A percentile compares a stretch with the other conserved stretches of the same genome.
phyloP scores from a whole-genome alignment of 1,140 invertebrate species.

The Scaptomyza graminum region DNA sequence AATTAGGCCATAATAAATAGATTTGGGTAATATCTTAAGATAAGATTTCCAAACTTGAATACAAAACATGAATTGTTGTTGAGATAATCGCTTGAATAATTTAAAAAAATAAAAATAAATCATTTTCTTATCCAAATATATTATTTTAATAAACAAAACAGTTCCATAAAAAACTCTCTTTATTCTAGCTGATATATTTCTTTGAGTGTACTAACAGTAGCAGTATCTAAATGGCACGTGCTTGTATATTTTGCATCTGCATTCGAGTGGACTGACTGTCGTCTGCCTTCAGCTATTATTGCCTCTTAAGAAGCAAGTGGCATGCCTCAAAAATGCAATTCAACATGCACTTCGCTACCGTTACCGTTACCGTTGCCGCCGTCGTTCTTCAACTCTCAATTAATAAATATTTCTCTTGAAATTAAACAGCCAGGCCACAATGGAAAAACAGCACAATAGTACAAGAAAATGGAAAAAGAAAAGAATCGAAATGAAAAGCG shows the following conservation, averaged over 20 bases:
- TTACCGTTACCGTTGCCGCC: not conserved
- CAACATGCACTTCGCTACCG: constrained; percentile 18
- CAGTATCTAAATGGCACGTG: not conserved
- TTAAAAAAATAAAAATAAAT: too few species aligned
- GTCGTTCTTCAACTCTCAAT: constrained; percentile 33
- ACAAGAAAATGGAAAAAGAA: constrained; percentile 3
- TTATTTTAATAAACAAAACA: too few species aligned
- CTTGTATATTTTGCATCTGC: not conserved
- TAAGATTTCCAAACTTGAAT: too few species aligned
- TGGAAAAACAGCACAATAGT: not conserved
- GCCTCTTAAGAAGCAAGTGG: constrained; percentile 6
- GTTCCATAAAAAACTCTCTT: too few species aligned
- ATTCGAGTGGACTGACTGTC: not conserved
- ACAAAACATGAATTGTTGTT: too few species aligned
- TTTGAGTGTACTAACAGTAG: not conserved
- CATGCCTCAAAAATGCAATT: constrained; percentile 46
- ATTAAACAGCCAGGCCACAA: constrained; percentile 49
- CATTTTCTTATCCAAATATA: too few species aligned
- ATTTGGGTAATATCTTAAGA: constrained; percentile 17
- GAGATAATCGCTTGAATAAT: too few species aligned
- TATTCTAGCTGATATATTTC: too few species aligned
- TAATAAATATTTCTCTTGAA: constrained; percentile 68
- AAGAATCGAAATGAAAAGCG: constrained; percentile 7
- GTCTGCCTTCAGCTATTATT: too few species aligned
- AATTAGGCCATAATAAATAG: constrained; percentile 63